Evolutionary conservation across 1,140 invertebrate species (phyloP).

Genomic region (Trachelipus rathkii): DNA sequence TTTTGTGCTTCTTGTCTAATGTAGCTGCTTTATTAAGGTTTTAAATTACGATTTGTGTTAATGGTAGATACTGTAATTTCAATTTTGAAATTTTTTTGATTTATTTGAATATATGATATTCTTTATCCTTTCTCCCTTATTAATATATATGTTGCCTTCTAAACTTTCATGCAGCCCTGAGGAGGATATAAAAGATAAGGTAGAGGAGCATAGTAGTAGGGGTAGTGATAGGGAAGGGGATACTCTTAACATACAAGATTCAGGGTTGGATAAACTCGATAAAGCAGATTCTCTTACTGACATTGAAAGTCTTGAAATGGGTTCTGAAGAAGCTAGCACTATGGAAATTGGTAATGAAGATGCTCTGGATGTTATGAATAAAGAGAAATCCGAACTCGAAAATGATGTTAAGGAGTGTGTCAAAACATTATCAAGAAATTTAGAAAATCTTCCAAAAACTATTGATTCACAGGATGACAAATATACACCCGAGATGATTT

Average conservation of each 20-base stretch:
- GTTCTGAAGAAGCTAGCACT: slow-evolving; percentile 4
- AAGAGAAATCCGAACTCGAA: slow-evolving; percentile 14
- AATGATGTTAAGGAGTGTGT: neutral
- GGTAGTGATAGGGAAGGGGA: slow-evolving; percentile 27
- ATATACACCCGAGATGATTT: neutral
- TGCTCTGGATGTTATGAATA: neutral
- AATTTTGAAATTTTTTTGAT: slow-evolving; percentile 1
- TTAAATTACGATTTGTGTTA: too few species aligned
- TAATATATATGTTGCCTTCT: slow-evolving; percentile 6
- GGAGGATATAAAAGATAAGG: slow-evolving; percentile 31
- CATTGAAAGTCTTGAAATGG: neutral
- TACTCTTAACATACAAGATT: neutral
- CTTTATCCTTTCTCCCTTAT: slow-evolving; percentile 10
- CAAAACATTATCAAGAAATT: neutral
- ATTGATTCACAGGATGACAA: neutral
- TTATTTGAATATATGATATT: neutral
- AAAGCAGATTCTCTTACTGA: slow-evolving; percentile 8
- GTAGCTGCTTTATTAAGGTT: too few species aligned
- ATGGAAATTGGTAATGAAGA: slow-evolving; percentile 14
- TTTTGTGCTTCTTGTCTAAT: too few species aligned
- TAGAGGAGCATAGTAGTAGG: slow-evolving; percentile 28
- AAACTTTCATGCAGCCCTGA: slow-evolving; percentile 38
- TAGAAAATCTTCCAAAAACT: neutral
- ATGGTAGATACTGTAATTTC: neutral
- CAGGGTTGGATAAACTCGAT: slow-evolving; percentile 7